Evolutionary conservation across 2,888 invertebrate genomes (phyloP), one percentile per base, ranked within the genome.

Genomic region (Parapristionchus giblindavisi): DNA sequence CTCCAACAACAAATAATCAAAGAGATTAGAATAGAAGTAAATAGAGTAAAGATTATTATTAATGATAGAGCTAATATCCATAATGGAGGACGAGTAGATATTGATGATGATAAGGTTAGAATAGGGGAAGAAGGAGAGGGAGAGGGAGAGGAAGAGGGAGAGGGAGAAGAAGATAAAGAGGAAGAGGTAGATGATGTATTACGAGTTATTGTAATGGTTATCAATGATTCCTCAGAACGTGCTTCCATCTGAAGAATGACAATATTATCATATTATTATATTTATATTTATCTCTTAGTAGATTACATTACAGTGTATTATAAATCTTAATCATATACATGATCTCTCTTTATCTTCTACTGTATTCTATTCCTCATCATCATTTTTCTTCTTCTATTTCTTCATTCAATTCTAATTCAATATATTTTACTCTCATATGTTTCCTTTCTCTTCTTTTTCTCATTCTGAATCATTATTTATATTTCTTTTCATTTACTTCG

Each of bases 141-240:
- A 70, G 70, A n/a, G 24, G 54, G 27, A 29, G 54, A 52, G 36
- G 70, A 17, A 52, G 54, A 32, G 6, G 52, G 40, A 24, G 52
- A 48, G 27, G 34, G 34, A 24, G 27, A 52, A 17, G 51, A 48
- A 29, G n/a, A 36, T 36, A 27, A 29, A 24, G 61, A 63, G 24
- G 38, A 27, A 6, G 61, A 27, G 3, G 38, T 27, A 2, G 36
- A 29, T 2, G 61, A 63, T 0, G 65, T 27, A 21, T 24, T 65
- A 43, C 65, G 65, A 29, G 8, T 43, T 40, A 65, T 40, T 29
- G 65, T 65, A 17, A 65, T 65, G 14, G 65, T 65, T 24, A 65
- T 65, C 27, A 65, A 14, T 40, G 65, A 65, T 65, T 65, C 65
- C n/a, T 65, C 43, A 21, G 65, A 48, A 3, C 4, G 65, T 32